Evolutionary conservation across 37 sponge, comb jelly and placozoan genomes (phyloP).

Genomic region (Cliona cf. orientalis): DNA sequence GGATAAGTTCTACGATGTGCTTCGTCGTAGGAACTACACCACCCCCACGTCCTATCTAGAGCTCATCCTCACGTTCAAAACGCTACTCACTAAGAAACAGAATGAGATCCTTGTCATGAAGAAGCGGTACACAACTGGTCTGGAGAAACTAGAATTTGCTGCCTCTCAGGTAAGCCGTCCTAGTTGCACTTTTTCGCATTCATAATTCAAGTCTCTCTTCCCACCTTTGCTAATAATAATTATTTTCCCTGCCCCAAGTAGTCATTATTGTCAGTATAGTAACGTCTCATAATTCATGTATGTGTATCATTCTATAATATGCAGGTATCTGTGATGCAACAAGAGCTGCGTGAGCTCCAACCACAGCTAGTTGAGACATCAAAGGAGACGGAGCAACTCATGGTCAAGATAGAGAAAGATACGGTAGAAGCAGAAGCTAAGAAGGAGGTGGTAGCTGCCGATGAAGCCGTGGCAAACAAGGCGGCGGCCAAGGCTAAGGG

Average conservation of each 20-base stretch:
- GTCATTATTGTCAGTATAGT: not conserved
- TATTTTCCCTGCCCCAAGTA: not conserved
- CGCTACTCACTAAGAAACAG: slow-evolving; percentile 72
- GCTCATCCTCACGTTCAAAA: slow-evolving; percentile 96
- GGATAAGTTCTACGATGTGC: slow-evolving; percentile 73
- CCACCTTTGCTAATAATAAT: not conserved
- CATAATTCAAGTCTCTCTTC: too few species aligned
- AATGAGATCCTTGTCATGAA: slow-evolving; percentile 78
- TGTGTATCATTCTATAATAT: too few species aligned
- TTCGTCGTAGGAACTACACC: slow-evolving; percentile 96
- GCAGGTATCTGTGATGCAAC: slow-evolving; percentile 98
- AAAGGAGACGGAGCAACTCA: slow-evolving; percentile 90
- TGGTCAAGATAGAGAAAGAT: slow-evolving; percentile 98
- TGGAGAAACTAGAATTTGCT: slow-evolving; percentile 97
- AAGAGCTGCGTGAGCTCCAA: slow-evolving; percentile 88
- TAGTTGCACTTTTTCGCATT: too few species aligned
- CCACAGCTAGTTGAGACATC: slow-evolving; percentile 97
- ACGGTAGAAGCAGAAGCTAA: slow-evolving; percentile 98
- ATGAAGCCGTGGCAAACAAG: slow-evolving; percentile 95
- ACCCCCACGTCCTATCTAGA: slow-evolving; percentile 99
- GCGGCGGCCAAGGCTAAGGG: slow-evolving; percentile 93
- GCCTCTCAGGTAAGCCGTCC: too few species aligned
- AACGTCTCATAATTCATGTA: not conserved
- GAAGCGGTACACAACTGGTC: slow-evolving; percentile 85
- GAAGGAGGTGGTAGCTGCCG: slow-evolving; percentile 97